Conservation (phyloP, 2,113 vertebrate species). For the Bettongia penicillata region DNA sequence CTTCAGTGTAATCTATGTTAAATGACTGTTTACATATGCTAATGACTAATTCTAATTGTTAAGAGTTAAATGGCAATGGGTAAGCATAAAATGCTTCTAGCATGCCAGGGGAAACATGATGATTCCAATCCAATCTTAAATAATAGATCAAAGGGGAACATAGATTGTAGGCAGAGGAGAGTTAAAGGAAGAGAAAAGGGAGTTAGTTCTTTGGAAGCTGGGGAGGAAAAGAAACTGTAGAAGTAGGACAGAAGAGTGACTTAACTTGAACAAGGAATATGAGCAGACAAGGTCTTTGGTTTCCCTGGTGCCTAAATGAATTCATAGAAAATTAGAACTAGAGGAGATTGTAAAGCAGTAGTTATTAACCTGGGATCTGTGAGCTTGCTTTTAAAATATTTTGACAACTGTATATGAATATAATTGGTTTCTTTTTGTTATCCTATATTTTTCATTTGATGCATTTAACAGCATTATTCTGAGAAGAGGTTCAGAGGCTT, state of each 20-base stretch:
- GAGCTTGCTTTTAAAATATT: background rate
- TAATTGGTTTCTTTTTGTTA: background rate
- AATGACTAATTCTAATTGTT: background rate
- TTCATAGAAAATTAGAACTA: background rate
- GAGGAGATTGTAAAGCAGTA: background rate
- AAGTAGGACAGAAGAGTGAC: background rate
- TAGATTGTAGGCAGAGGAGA: background rate
- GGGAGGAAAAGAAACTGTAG: slow-evolving; percentile 14
- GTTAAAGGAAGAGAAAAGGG: background rate
- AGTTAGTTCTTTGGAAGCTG: background rate
- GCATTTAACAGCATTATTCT: background rate
- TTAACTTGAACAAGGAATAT: background rate
- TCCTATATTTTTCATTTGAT: background rate
- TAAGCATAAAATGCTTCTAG: background rate
- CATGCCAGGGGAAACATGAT: background rate
- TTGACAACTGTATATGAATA: background rate
- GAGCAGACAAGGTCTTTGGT: background rate
- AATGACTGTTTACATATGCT: background rate
- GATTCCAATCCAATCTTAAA: slow-evolving; percentile 4
- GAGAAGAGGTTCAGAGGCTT: background rate
- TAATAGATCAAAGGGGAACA: background rate
- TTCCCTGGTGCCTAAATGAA: background rate
- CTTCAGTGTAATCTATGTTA: background rate
- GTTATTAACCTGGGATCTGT: background rate
- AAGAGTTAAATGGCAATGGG: background rate